phyloP scores from a whole-genome alignment of 2,797 vertebrate genomes.

The Xyrichtys novacula region DNA sequence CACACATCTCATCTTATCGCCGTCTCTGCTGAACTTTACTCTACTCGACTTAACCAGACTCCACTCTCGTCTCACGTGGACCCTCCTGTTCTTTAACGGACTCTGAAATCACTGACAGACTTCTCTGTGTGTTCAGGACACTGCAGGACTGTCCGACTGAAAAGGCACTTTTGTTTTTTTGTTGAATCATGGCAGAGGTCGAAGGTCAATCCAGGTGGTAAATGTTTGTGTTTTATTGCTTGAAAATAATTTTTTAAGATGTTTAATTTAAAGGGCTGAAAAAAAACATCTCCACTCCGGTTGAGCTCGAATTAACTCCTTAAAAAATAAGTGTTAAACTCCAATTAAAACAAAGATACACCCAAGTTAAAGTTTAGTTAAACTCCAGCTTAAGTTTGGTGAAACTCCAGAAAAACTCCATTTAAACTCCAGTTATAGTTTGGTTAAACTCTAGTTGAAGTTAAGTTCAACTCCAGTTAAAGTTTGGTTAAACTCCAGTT shows the following conservation, averaged over 20 bases:
- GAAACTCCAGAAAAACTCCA: not conserved
- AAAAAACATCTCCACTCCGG: not conserved
- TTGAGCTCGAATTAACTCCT: not conserved
- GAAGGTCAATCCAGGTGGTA: constrained; percentile 29
- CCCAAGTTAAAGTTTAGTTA: not conserved
- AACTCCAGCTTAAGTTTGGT: not conserved
- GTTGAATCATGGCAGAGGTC: constrained; percentile 11
- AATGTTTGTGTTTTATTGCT: constrained; percentile 23
- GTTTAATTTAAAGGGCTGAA: constrained; percentile 38
- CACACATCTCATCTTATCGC: constrained; percentile 8
- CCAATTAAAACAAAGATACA: too few relatives aligned
- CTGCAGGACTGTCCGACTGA: not conserved
- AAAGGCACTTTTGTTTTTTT: constrained; percentile 22
- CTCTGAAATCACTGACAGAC: too few relatives aligned
- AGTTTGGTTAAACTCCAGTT: not conserved
- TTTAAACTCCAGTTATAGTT: not conserved
- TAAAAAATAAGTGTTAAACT: not conserved
- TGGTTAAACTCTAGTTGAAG: not conserved
- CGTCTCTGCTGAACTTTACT: constrained; percentile 18
- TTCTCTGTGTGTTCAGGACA: not conserved
- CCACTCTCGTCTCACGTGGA: not conserved
- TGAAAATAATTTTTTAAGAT: constrained; percentile 1
- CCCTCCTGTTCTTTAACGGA: not conserved
- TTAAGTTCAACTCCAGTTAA: not conserved
- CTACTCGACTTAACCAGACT: not conserved